phyloP scores from a whole-genome alignment of 2,797 vertebrate genomes.

The Sebastes miniatus region DNA sequence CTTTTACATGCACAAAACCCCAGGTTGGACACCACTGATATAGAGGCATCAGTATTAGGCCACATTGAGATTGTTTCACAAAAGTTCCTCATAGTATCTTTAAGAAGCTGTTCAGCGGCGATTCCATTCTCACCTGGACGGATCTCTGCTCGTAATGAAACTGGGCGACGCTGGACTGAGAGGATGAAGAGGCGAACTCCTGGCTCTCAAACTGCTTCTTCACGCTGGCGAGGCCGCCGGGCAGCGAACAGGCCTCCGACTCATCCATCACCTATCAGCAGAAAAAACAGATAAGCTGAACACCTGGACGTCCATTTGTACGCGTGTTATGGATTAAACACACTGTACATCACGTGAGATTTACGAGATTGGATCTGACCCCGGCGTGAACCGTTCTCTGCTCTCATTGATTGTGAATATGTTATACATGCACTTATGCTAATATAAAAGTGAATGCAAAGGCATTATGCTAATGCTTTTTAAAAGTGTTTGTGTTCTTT shows the following conservation, averaged over 20 bases:
- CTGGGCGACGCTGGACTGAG: constrained; percentile 84
- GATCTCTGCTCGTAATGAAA: constrained; percentile 85
- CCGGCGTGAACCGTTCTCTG: not conserved
- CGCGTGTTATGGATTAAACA: not conserved
- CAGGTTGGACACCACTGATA: not conserved
- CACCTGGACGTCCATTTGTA: not conserved
- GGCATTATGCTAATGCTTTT: constrained; percentile 21
- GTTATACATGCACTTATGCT: constrained; percentile 3
- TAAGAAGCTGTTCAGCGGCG: not conserved
- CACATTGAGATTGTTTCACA: not conserved
- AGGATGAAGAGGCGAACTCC: constrained; percentile 76
- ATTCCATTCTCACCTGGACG: constrained; percentile 81
- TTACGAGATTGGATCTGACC: constrained; percentile 8
- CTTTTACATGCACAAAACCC: too few relatives aligned
- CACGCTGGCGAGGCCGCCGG: constrained; percentile 92
- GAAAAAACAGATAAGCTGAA: constrained; percentile 24
- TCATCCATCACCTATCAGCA: constrained; percentile 85
- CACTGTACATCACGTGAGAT: not conserved
- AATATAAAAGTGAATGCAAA: constrained; percentile 11
- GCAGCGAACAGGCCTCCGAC: constrained; percentile 85
- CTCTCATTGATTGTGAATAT: constrained; percentile 8
- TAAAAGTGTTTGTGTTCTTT: not conserved
- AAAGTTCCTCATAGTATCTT: not conserved
- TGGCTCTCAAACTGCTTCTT: constrained; percentile 94
- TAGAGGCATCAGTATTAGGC: not conserved